Percentiles rank a stretch among this genome's conserved stretches.
Conservation (phyloP, 2,797 vertebrate genomes). For the Smutsia temminckii region DNA sequence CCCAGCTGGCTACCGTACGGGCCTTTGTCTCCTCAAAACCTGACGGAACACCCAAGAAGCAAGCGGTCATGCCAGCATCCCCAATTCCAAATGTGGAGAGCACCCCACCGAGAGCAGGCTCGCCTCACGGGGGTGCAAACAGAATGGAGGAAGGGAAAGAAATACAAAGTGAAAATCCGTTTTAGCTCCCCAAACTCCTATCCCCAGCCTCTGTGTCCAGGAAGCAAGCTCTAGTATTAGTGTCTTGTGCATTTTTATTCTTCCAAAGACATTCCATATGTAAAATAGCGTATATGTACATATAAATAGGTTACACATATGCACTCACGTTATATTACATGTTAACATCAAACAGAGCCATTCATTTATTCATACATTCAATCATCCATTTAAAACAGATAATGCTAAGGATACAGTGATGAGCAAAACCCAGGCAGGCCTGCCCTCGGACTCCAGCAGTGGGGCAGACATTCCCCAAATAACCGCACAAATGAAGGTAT, state of each 20-base stretch:
- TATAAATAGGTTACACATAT: not conserved
- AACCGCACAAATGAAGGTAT: not conserved
- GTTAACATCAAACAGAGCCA: not conserved
- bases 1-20: not conserved
- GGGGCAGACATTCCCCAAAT: not conserved
- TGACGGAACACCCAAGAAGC: not conserved
- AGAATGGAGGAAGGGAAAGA: not conserved
- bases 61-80: not conserved
- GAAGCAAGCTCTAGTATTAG: not conserved
- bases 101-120: not conserved
- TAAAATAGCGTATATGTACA: not conserved
- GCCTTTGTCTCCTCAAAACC: not conserved
- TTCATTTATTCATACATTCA: not conserved
- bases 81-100: not conserved
- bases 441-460: accelerated
- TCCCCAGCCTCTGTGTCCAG: not conserved
- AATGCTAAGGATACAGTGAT: not conserved
- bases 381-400: not conserved
- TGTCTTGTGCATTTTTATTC: not conserved
- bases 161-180: not conserved
- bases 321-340: not conserved
- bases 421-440: not conserved
- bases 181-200: not conserved
- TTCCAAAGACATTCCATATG: not conserved
- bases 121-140: not conserved